Conservation (phyloP, 2,797 vertebrate species). For the Choloepus didactylus region DNA sequence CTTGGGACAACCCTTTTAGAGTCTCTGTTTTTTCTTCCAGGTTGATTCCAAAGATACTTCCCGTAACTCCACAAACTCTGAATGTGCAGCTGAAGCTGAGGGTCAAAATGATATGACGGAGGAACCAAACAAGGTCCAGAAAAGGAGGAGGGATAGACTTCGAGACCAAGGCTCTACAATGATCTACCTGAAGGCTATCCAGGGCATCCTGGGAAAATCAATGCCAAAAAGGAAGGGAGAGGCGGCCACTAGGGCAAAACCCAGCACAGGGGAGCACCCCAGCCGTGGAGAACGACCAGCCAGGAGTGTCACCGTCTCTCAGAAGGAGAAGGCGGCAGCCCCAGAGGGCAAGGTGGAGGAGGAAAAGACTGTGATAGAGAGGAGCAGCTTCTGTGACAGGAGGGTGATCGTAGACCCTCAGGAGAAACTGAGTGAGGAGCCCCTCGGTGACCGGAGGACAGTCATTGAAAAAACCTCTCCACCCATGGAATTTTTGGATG, state of each 20-base stretch:
- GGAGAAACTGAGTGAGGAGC: not conserved
- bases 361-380: not conserved
- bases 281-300: not conserved
- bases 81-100: constrained; percentile 69
- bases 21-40: constrained; percentile 67
- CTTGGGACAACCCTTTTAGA: not conserved
- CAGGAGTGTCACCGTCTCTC: not conserved
- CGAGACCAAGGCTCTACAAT: constrained; percentile 61
- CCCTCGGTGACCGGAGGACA: constrained; percentile 26
- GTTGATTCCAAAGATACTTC: constrained; percentile 73
- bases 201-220: constrained; percentile 76
- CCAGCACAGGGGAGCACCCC: not conserved
- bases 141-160: constrained; percentile 69
- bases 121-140: constrained; percentile 61
- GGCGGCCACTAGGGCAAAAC: not conserved
- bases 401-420: constrained; percentile 59
- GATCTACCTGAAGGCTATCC: constrained; percentile 80
- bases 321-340: not conserved
- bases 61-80: constrained; percentile 58
- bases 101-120: constrained; percentile 48
- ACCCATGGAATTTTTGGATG: constrained; percentile 60
- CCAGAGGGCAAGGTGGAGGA: not conserved
- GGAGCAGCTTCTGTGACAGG: not conserved
- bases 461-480: constrained; percentile 14
- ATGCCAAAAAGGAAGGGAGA: constrained; percentile 62